These are phyloP conservation scores for Mohoua ochrocephala DNA, from an alignment of 2,113 vertebrate species.

Conservation along the genomic window DNA sequence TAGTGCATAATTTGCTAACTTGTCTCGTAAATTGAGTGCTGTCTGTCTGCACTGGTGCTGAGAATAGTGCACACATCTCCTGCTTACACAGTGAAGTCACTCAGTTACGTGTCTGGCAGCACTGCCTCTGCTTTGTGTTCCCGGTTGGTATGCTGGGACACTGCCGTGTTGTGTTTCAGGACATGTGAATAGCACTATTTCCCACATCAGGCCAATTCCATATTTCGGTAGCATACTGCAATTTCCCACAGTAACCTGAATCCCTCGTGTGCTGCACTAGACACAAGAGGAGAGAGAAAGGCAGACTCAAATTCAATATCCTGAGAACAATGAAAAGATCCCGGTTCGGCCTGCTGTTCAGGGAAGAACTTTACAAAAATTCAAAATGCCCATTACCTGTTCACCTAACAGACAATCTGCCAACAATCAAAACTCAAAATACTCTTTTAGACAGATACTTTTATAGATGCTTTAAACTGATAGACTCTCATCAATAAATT, in stretches of 20 bases:
- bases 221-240: neutral
- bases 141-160: neutral
- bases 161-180: neutral
- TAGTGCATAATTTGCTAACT: neutral
- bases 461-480: neutral
- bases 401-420: neutral
- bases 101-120: slow-evolving; percentile 24
- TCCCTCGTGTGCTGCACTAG: neutral
- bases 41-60: neutral
- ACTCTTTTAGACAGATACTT: neutral
- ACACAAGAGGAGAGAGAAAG: neutral
- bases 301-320: neutral
- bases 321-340: neutral
- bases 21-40: neutral
- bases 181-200: neutral
- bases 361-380: neutral
- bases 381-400: neutral
- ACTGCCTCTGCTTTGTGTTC: slow-evolving; percentile 12
- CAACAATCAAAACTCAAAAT: neutral
- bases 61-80: slow-evolving; percentile 30
- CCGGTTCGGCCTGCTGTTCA: neutral
- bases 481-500: neutral
- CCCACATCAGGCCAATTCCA: neutral
- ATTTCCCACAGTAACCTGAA: slow-evolving; percentile 19
- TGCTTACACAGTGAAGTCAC: slow-evolving; percentile 32